A percentile compares a stretch with the other conserved stretches of the same genome.
phyloP scores from a whole-genome alignment of 2,113 vertebrate genomes.

The Morone chrysops region DNA sequence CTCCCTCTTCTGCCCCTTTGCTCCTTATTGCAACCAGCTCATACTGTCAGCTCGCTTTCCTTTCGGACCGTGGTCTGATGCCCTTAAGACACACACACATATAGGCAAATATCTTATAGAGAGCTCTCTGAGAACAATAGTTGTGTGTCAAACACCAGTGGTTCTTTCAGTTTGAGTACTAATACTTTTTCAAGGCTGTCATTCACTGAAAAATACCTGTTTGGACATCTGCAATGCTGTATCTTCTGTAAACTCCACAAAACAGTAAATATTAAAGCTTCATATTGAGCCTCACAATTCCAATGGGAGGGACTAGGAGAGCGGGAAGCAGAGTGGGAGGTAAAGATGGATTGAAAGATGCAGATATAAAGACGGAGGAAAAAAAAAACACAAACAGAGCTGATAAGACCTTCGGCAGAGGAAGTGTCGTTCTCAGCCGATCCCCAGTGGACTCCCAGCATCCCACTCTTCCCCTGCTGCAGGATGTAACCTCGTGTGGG shows the following conservation, averaged over 20 bases:
- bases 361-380: slow-evolving; percentile 52
- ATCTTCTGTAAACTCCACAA: not conserved
- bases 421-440: slow-evolving; percentile 79
- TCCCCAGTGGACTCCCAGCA: slow-evolving; percentile 74
- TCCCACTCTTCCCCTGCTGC: slow-evolving; percentile 77
- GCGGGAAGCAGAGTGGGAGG: slow-evolving; percentile 56
- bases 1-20: slow-evolving; percentile 56
- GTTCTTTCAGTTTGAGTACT: slow-evolving; percentile 1
- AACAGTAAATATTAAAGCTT: slow-evolving; percentile 44
- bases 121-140: slow-evolving; percentile 18
- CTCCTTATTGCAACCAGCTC: slow-evolving; percentile 62
- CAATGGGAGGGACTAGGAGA: slow-evolving; percentile 50
- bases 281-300: slow-evolving; percentile 46
- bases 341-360: slow-evolving; percentile 60
- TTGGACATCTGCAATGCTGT: slow-evolving; percentile 24
- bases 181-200: slow-evolving; percentile 14
- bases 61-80: slow-evolving; percentile 35
- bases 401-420: slow-evolving; percentile 81
- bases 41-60: slow-evolving; percentile 50
- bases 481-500: slow-evolving; percentile 83
- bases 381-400: slow-evolving; percentile 61
- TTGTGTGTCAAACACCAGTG: not conserved
- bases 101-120: slow-evolving; percentile 20
- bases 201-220: slow-evolving; percentile 18
- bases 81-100: slow-evolving; percentile 33